Conservation (phyloP, 2,888 invertebrate species). For the Panorpa germanica region DNA sequence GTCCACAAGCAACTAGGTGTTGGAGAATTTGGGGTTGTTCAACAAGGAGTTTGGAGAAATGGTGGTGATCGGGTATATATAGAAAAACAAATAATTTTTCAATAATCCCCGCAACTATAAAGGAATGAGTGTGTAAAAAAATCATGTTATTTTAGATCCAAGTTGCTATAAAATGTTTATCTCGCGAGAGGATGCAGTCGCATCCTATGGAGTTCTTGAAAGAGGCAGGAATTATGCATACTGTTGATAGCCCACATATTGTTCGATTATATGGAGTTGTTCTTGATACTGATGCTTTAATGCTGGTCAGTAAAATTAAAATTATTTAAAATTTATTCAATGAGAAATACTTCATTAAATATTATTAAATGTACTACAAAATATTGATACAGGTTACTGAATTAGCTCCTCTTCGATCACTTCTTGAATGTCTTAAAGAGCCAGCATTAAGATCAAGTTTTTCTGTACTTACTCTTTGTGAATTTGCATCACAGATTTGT, state of each 20-base stretch:
- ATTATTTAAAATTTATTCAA: not conserved
- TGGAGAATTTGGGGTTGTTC: conserved; percentile 96
- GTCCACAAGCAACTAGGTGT: conserved; percentile 89
- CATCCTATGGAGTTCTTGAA: conserved; percentile 94
- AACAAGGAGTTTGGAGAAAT: conserved; percentile 94
- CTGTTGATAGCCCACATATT: conserved; percentile 91
- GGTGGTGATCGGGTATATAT: conserved; percentile 67
- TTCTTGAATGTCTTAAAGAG: conserved; percentile 91
- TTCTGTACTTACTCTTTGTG: conserved; percentile 79
- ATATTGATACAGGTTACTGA: conserved; percentile 57
- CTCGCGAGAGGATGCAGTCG: conserved; percentile 86
- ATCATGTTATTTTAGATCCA: conserved; percentile 37
- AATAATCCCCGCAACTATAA: conserved; percentile 27
- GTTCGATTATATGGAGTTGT: conserved; percentile 96
- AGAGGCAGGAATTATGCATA: conserved; percentile 97
- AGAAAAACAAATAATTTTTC: conserved; percentile 15
- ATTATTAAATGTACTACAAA: conserved; percentile 3
- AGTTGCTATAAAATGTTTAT: conserved; percentile 93
- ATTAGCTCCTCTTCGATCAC: conserved; percentile 82
- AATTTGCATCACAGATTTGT: conserved; percentile 89
- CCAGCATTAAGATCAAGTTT: conserved; percentile 79
- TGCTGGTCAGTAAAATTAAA: conserved; percentile 29
- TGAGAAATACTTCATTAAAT: not conserved
- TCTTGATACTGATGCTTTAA: conserved; percentile 73
- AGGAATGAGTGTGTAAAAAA: conserved; percentile 25